These are phyloP conservation scores for Galeopsomyia nigrocyanea DNA, from an alignment of 2,888 invertebrate species.

Conservation along the genomic window DNA sequence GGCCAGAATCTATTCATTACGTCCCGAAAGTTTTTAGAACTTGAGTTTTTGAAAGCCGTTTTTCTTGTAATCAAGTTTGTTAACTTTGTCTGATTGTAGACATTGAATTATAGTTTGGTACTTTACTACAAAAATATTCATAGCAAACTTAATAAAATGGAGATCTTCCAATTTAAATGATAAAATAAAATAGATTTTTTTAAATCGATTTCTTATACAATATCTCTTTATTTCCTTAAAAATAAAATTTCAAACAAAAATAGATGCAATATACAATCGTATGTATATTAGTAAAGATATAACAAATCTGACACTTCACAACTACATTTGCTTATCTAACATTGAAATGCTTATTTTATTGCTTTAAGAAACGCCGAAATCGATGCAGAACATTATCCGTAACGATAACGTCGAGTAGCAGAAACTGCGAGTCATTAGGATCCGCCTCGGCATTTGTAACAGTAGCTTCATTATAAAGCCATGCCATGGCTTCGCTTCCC, in stretches of 20 bases:
- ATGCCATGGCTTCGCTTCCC: constrained; percentile 74
- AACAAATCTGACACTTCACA: neutral
- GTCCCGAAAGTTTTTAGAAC: too few species aligned
- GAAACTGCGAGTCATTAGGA: constrained; percentile 70
- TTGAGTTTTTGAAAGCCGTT: too few species aligned
- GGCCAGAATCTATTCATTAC: too few species aligned
- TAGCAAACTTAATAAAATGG: too few species aligned
- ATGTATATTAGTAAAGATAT: neutral
- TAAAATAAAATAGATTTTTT: neutral
- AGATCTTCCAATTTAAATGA: too few species aligned
- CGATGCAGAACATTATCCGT: constrained; percentile 71
- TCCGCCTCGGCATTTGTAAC: constrained; percentile 72
- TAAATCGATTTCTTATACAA: neutral
- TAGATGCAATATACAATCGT: neutral
- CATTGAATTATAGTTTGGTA: too few species aligned
- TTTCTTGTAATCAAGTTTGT: too few species aligned
- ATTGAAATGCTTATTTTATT: constrained; percentile 9
- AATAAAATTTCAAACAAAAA: constrained; percentile 12
- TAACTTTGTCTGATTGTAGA: too few species aligned
- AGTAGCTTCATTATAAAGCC: constrained; percentile 78
- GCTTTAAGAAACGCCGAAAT: constrained; percentile 69
- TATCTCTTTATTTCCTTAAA: constrained; percentile 1
- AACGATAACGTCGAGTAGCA: constrained; percentile 74
- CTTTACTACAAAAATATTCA: too few species aligned
- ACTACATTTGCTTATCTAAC: neutral